Evolutionary conservation across 2,797 vertebrate species (phyloP), one percentile per base, ranked within the genome.

Genomic region (Pangasius macronema): DNA sequence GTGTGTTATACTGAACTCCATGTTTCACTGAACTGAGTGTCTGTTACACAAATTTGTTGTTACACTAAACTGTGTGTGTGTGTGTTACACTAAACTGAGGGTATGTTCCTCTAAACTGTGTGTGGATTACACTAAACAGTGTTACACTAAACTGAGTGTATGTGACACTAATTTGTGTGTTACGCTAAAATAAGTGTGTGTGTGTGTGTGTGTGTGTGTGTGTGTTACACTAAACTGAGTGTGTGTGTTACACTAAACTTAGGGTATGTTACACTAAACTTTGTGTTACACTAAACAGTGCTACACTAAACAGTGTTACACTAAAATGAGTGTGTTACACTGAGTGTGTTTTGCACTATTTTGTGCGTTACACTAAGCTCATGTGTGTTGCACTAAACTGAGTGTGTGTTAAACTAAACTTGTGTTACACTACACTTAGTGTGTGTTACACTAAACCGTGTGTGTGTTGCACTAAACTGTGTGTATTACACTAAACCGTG

Each of bases 81-180:
- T 55, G 49, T 55, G 42, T n/a, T 13, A 82, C 57, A 82, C 30
- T 42, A 82, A 63, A 27, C 20, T 59, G 55, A 91, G 93, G 94
- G 39, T 46, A 4, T 42, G 9, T 49, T 72, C 3, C 70, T 24
- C 10, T 5, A 51, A 39, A 91, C 93, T 94, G 65, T 68, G 11
- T 67, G 13, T 22, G 14, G 0, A 16, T 27, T 63, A 49, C 46
- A 49, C 46, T 24, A 53, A 2, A 8, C 7, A n/a, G 14, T 76
- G 72, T 75, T 75, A 75, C 39, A 18, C 49, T 80, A 36, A 53
- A 80, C 77, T 49, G 49, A 49, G 49, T 0, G 20, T n/a, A 39
- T 49, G 36, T 63, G n/a, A 46, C 16, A 67, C 42, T 83, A 42
- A 42, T 5, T 6, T 42, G 39, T 42, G 20, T 33, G 76, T 57